Evolutionary conservation across 2,797 vertebrate genomes (phyloP).

Genomic region (Brachymystax lenok): DNA sequence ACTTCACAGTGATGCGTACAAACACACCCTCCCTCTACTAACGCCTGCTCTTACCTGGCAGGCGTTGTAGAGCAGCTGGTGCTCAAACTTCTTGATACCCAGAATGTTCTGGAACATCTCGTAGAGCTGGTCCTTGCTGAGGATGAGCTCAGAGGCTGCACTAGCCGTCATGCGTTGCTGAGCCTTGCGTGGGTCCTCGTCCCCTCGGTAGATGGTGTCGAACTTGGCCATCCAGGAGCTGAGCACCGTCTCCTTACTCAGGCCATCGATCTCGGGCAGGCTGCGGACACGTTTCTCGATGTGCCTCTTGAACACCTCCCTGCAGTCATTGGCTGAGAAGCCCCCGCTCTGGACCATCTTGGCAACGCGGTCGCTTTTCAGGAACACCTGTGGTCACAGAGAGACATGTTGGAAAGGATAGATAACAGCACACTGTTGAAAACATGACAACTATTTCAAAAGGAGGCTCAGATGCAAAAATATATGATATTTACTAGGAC

Average conservation of each 20-base stretch:
- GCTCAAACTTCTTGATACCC: constrained; percentile 99
- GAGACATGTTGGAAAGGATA: constrained; percentile 17
- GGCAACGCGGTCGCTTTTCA: constrained; percentile 97
- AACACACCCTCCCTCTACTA: constrained; percentile 1
- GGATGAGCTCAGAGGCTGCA: constrained; percentile 95
- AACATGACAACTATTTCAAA: neutral
- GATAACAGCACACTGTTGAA: neutral
- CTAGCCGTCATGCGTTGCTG: constrained; percentile 98
- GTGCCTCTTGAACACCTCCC: constrained; percentile 99
- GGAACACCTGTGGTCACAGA: constrained; percentile 84
- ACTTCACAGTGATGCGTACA: neutral
- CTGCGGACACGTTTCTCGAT: constrained; percentile 98
- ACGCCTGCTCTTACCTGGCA: constrained; percentile 86
- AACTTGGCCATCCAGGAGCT: constrained; percentile 99
- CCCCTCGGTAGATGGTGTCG: constrained; percentile 97
- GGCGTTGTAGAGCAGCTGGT: constrained; percentile 97
- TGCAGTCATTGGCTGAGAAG: constrained; percentile 92
- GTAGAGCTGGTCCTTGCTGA: constrained; percentile 99
- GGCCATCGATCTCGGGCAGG: constrained; percentile 96
- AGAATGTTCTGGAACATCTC: constrained; percentile 99
- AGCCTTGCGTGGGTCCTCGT: constrained; percentile 97
- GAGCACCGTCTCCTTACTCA: constrained; percentile 99
- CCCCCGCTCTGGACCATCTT: constrained; percentile 99
- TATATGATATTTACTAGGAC: neutral
- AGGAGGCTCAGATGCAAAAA: neutral